Conservation (phyloP, 1,140 invertebrate species). For the Dendroctonus ponderosae region DNA sequence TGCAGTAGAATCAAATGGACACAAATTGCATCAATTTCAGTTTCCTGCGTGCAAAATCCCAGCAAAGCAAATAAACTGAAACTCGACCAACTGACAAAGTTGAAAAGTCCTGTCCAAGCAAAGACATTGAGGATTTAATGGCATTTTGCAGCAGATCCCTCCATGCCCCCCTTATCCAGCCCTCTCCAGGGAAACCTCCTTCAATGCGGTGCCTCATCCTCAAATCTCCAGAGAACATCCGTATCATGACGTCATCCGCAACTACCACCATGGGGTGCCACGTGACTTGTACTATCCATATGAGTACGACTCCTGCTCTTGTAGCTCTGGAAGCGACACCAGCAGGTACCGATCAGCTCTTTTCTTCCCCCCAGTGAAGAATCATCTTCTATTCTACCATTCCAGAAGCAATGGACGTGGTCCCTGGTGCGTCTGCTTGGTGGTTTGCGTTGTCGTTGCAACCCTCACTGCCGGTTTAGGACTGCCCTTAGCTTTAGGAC, state of each 20-base stretch:
- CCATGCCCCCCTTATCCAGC: conserved; percentile 36
- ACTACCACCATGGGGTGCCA: conserved; percentile 25
- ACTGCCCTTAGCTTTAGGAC: conserved; percentile 44
- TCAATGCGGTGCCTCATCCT: conserved; percentile 39
- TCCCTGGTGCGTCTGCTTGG: conserved; percentile 48
- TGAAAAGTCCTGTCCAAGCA: no score
- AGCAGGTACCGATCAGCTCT: conserved; percentile 9
- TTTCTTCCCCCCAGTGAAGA: not conserved
- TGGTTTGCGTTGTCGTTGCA: conserved; percentile 46
- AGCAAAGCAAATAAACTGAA: no score
- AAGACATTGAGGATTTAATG: not conserved
- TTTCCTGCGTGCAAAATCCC: no score
- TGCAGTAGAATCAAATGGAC: no score
- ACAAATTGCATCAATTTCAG: no score
- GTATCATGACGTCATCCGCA: conserved; percentile 38
- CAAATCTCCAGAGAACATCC: conserved; percentile 23
- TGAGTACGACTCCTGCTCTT: conserved; percentile 45
- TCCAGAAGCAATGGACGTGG: conserved; percentile 38
- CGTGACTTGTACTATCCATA: conserved; percentile 33
- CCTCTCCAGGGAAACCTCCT: conserved; percentile 40
- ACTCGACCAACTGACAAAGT: no score
- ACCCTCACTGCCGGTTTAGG: conserved; percentile 45
- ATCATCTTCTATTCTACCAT: not conserved
- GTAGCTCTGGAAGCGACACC: conserved; percentile 40
- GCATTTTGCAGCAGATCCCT: conserved; percentile 36